Base-by-base conservation (phyloP, 2,113 vertebrate species). In the Euleptes europaea region DNA sequence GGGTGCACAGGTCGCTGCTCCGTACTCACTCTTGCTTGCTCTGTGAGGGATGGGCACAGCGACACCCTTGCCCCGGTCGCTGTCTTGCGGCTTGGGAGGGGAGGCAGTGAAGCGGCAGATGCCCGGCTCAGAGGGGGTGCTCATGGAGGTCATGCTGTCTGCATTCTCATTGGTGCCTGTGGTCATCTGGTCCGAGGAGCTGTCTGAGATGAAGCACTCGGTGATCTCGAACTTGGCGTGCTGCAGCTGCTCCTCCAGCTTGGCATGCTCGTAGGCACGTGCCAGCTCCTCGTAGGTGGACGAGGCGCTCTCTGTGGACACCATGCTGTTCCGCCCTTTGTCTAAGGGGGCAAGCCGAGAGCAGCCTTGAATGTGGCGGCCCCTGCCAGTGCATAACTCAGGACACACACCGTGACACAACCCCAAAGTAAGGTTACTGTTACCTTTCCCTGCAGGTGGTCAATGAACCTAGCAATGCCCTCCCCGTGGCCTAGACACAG, bases 251-350 rank as follows among this genome's bases (percentile, higher is more conserved):
- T 99, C 98, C 94, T 99, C 98, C 88, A 99, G 96, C 95, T 99
- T 99, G 73, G 98, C 98, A 0, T 99, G 98, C 91, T 99, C 98
- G 0, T 99, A 99, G 70, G 98, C 98, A 0, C 98, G 96, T 0
- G 98, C 98, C 95, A 99, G 93, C 95, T 99, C 98, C 94, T 99
- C 98, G 0, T 99, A 99, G 86, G 98, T 99, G 28, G 98, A 99
- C 0, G 98, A 99, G 84, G 98, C 98, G 0, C 98, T 99, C 95
- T 99, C 98, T 0, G 98, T 99, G 0, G 98, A 99, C 91, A 99
- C 98, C 99, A 99, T 99, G 96, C 98, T 99, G 97, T 99, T 99
- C 28, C 99, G 96, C 0, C 99, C 99, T 94, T 99, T 99, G 94
- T 99, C 99, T 97, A 90, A 0, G 94, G 51, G 23, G 51, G 85